phyloP scores from a whole-genome alignment of 2,888 invertebrate genomes.

The Ophion ventricosus region DNA sequence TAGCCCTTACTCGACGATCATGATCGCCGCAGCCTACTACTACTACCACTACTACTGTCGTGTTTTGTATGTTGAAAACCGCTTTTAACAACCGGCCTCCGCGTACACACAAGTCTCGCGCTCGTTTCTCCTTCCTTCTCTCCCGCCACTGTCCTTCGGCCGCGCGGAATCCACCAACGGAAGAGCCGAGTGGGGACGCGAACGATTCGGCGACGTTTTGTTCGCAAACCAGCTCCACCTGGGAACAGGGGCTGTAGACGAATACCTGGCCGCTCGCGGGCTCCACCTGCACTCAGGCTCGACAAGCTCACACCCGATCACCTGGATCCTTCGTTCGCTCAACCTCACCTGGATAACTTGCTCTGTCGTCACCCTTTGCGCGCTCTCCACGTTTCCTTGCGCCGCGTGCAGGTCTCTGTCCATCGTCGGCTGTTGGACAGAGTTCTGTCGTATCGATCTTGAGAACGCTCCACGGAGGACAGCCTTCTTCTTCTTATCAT shows the following conservation, averaged over 20 bases:
- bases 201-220: conserved; percentile 25
- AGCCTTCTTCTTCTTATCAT: too few relatives aligned
- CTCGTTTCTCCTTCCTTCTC: conserved; percentile 13
- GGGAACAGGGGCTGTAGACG: conserved; percentile 15
- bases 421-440: background rate
- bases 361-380: too few relatives aligned
- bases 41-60: background rate
- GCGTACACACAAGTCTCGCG: background rate
- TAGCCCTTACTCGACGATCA: conserved; percentile 10
- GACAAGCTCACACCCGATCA: background rate
- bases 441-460: conserved; percentile 17
- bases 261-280: conserved; percentile 4
- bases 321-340: conserved; percentile 23
- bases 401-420: conserved; percentile 6
- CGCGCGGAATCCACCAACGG: conserved; percentile 13
- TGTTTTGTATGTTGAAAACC: background rate
- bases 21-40: background rate
- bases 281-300: conserved; percentile 47
- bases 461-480: background rate
- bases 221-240: conserved; percentile 45
- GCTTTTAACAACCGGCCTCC: conserved; percentile 27
- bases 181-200: conserved; percentile 1
- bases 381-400: too few relatives aligned
- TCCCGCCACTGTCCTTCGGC: conserved; percentile 27
- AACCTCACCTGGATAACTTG: conserved; percentile 1